Evolutionary conservation across 2,113 vertebrate genomes (phyloP), one percentile per base, ranked within the genome.

Genomic region (Erpornis zantholeuca): DNA sequence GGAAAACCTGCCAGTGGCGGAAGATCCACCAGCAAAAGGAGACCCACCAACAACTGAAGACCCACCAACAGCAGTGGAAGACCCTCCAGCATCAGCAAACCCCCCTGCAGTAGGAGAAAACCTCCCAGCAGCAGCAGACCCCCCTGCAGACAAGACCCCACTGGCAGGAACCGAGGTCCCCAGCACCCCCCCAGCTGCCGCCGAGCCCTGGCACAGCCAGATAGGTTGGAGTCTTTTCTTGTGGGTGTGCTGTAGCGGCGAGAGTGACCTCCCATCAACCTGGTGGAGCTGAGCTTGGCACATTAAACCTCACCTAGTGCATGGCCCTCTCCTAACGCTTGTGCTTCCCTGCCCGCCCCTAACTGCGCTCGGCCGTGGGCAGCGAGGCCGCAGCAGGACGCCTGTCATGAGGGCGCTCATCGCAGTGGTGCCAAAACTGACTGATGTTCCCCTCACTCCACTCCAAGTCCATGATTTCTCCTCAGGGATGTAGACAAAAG

Each of bases 211-310:
- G 68, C 90, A 31, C 27, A 33, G 70, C 22, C 91, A 86, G 73
- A 96, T 76, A 97, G 95, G 96, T 96, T 95, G 94, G 90, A 86
- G 49, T 90, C 70, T 93, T 95, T 82, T 90, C 56, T 83, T 94
- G 49, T 88, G 15, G 10, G 88, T 95, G 93, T 94, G 95, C 94
- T 71, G 40, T 95, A 81, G 57, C 52, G 0, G 49, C 53, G 0
- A 92, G 60, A 94, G 72, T 68, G 94, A 96, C 78, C 95, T 89
- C 68, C 93, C 88, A 86, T 92, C 88, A 71, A 87, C 54, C 12
- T 1, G 0, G 80, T 0, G 11, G 81, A 87, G 92, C 95, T 95
- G 92, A 94, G 96, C 92, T 96, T 96, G 88, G 94, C 95, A 70
- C 90, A 2, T 96, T 96, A 95, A 94, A 86, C 76, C 2, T 72